phyloP scores from a whole-genome alignment of 2,797 vertebrate species.

The Eutrigla gurnardus region DNA sequence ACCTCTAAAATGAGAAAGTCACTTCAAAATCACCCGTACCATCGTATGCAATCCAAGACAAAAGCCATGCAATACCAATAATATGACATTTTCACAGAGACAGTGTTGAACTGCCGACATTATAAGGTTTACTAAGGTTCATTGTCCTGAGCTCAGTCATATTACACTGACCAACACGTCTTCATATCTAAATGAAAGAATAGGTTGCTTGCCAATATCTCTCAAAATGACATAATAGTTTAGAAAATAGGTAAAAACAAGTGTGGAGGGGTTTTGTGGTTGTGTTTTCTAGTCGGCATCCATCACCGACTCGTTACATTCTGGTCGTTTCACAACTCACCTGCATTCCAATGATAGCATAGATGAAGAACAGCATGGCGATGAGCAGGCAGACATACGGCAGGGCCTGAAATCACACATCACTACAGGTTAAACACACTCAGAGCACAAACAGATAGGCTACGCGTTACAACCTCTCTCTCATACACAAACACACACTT shows the following conservation, averaged over 20 bases:
- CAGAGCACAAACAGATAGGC: background rate
- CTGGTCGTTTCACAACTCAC: slow-evolving; percentile 77
- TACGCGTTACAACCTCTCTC: background rate
- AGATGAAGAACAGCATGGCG: slow-evolving; percentile 99
- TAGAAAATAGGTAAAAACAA: background rate
- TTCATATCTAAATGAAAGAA: background rate
- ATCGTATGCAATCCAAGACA: slow-evolving; percentile 14
- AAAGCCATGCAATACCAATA: background rate
- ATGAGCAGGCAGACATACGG: slow-evolving; percentile 98
- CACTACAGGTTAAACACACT: slow-evolving; percentile 6
- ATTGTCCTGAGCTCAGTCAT: background rate
- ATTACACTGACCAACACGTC: background rate
- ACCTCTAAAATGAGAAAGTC: background rate
- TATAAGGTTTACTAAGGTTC: background rate
- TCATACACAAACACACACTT: background rate
- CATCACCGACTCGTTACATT: background rate
- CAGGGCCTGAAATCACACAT: slow-evolving; percentile 86
- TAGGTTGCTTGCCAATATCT: background rate
- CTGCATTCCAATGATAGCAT: slow-evolving; percentile 99
- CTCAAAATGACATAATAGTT: background rate
- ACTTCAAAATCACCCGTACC: background rate
- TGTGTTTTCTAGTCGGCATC: background rate
- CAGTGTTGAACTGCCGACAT: slow-evolving; percentile 3
- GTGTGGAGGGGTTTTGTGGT: background rate
- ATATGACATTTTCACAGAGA: background rate